Evolutionary conservation across 2,113 vertebrate genomes (phyloP), one percentile per base, ranked within the genome.

Genomic region (Thomomys bottae): DNA sequence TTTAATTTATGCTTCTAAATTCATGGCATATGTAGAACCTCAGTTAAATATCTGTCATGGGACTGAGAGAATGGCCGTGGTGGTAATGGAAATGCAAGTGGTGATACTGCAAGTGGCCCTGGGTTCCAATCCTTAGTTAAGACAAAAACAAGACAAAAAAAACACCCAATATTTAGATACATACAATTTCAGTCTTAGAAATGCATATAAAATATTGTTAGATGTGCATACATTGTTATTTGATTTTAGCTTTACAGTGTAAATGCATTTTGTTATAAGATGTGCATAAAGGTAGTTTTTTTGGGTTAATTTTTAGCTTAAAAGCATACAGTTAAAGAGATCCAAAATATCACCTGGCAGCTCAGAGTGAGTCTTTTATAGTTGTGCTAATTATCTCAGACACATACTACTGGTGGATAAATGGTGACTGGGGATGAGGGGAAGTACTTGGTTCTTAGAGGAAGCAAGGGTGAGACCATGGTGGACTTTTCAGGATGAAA

Each of bases 401-500:
- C 8, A 3, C 2, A 11, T 4, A 38, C 14, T 11, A 61, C 34
- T 26, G 78, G 45, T 21, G 73, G 34, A 79, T 26, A 20, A n/a
- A 42, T 32, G n/a, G 45, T 36, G 20, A n/a, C 49, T 38, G 49
- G 32, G 1, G 6, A 32, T 3, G 26, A 59, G 36, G 73, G 87
- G 91, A 93, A 89, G 67, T 59, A 1, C 23, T 92, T 54, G 61
- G 40, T 93, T 72, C 57, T 40, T 68, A 70, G 45, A 23, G 88
- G 88, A 96, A 91, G 38, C 0, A 0, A n/a, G 73, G 34, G 68
- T 61, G 89, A 79, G 38, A 88, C 72, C 32, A 3, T 6, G 21
- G 71, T 20, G 36, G 81, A 42, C 45, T 87, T 92, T 89, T 87
- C 88, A 95, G 91, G 68, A 73, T 66, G 87, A 40, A 81, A 30